Conservation (phyloP, 1,140 invertebrate species). For the Trichogramma pretiosum region DNA sequence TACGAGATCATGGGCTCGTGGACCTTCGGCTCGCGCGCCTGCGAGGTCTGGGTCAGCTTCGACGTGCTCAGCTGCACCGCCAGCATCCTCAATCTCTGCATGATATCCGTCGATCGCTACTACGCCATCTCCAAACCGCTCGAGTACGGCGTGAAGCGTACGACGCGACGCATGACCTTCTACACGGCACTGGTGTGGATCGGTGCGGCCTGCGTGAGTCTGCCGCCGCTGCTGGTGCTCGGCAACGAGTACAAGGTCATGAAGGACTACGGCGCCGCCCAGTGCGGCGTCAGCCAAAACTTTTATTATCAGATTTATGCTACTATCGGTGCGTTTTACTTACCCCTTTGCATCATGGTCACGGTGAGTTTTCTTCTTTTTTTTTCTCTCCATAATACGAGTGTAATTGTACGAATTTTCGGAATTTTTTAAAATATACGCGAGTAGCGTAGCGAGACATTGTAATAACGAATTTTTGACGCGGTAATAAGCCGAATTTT, state of each 20-base stretch:
- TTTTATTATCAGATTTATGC: constrained; percentile 86
- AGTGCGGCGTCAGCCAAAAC: constrained; percentile 77
- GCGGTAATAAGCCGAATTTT: no score
- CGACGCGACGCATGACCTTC: constrained; percentile 71
- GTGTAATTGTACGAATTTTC: no score
- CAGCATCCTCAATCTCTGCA: constrained; percentile 84
- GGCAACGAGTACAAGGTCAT: constrained; percentile 66
- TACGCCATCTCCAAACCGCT: constrained; percentile 86
- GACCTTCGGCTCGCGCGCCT: constrained; percentile 74
- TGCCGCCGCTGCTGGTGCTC: constrained; percentile 78
- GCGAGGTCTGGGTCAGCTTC: constrained; percentile 79
- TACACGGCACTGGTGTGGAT: constrained; percentile 85
- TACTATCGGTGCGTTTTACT: constrained; percentile 81
- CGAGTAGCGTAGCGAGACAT: no score
- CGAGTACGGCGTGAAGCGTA: constrained; percentile 80
- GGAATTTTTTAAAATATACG: no score
- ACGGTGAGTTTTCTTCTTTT: constrained; percentile 43
- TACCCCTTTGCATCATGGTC: constrained; percentile 82
- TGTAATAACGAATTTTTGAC: no score
- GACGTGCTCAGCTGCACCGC: constrained; percentile 77
- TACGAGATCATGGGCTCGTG: constrained; percentile 74
- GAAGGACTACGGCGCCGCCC: constrained; percentile 46
- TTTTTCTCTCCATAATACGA: not conserved
- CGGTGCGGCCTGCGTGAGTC: constrained; percentile 77
- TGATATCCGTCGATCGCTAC: constrained; percentile 83